Conservation (phyloP, 2,888 invertebrate genomes). For the Platycheirus rosarum region DNA sequence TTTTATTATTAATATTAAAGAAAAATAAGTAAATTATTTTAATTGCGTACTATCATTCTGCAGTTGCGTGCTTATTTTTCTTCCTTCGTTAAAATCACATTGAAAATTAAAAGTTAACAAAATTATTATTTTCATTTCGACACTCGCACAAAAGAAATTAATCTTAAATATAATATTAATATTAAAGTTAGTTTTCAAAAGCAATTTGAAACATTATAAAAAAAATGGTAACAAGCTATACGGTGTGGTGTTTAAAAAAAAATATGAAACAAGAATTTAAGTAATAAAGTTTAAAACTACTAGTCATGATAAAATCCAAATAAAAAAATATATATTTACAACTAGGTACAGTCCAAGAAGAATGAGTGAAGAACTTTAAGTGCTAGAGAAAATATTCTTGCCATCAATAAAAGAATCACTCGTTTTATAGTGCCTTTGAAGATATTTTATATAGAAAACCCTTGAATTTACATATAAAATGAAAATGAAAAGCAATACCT, state of each 20-base stretch:
- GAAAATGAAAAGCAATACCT: conserved; percentile 10
- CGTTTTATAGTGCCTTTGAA: conserved; percentile 69
- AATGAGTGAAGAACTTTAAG: conserved; percentile 8
- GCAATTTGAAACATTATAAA: background rate
- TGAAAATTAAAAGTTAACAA: conserved; percentile 27
- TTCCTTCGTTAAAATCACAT: conserved; percentile 27
- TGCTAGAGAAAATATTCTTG: conserved; percentile 60
- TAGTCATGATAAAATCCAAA: conserved; percentile 71
- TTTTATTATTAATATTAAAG: conserved; percentile 65
- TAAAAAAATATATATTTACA: conserved; percentile 5
- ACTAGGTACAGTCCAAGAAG: conserved; percentile 18
- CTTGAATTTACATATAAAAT: background rate
- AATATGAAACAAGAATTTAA: no score
- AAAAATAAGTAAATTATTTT: conserved; percentile 25
- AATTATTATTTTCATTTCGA: conserved; percentile 52
- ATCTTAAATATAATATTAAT: conserved; percentile 28
- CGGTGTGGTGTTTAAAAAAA: conserved; percentile 60
- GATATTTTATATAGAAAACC: conserved; percentile 66
- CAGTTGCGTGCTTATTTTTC: conserved; percentile 28
- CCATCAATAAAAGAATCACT: conserved; percentile 62
- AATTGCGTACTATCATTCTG: conserved; percentile 18
- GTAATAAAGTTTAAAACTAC: conserved; percentile 63
- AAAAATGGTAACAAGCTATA: conserved; percentile 46
- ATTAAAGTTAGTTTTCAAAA: conserved; percentile 15
- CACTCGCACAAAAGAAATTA: conserved; percentile 61